A percentile compares a stretch with the other conserved stretches of the same genome.
Evolutionary conservation across 2,113 vertebrate genomes (phyloP).

Genomic region (Onychorhynchus coronatus): DNA sequence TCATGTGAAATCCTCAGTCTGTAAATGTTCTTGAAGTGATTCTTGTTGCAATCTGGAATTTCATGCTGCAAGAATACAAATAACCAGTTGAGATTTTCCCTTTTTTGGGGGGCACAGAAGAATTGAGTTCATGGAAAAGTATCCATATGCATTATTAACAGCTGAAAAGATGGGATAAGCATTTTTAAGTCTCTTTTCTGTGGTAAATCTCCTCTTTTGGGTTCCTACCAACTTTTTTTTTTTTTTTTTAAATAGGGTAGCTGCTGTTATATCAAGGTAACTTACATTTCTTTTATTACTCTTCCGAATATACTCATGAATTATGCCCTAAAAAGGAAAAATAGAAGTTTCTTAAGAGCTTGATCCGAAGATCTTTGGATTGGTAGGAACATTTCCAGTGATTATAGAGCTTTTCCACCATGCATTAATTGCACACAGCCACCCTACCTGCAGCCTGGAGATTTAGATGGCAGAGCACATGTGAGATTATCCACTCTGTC

Average conservation of each 20-base stretch:
- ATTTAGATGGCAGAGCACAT: neutral
- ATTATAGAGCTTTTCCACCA: neutral
- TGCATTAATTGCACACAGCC: neutral
- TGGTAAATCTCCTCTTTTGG: neutral
- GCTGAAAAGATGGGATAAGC: neutral
- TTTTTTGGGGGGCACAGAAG: neutral
- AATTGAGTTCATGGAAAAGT: neutral
- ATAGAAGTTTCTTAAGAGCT: neutral
- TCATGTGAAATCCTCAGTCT: neutral
- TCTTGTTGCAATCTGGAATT: neutral
- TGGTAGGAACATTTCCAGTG: neutral
- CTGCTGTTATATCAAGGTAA: neutral
- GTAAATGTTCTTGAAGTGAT: neutral
- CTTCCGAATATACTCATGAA: neutral
- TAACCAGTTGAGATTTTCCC: neutral
- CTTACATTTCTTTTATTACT: neutral
- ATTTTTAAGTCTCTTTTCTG: neutral
- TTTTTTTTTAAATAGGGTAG: neutral
- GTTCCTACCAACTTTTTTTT: neutral
- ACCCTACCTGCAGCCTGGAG: neutral
- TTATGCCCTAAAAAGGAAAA: neutral
- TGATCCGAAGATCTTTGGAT: neutral
- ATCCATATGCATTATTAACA: neutral
- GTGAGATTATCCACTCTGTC: neutral
- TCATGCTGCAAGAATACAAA: neutral